Conservation (phyloP, 2,113 vertebrate species). For the Pseudorhombus dupliciocellatus region DNA sequence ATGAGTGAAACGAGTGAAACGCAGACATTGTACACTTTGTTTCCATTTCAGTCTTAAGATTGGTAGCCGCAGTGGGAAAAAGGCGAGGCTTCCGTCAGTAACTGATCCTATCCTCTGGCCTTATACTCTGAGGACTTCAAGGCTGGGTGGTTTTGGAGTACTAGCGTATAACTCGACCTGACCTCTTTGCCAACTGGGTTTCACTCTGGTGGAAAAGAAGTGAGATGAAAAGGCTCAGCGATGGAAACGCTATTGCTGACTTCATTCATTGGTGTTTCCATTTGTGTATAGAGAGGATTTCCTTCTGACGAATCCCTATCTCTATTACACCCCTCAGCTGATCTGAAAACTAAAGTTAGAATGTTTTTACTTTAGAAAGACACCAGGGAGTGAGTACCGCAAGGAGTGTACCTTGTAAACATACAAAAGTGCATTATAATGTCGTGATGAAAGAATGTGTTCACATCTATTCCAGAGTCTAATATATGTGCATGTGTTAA, state of each 20-base stretch:
- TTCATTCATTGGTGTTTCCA: background rate
- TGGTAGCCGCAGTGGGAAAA: constrained; percentile 1
- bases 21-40: constrained; percentile 2
- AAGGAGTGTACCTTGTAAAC: background rate
- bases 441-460: background rate
- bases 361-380: background rate
- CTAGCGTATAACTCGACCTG: background rate
- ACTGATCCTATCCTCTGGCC: constrained; percentile 19
- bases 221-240: background rate
- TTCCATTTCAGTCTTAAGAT: constrained; percentile 3
- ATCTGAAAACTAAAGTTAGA: background rate
- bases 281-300: background rate
- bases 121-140: constrained; percentile 1
- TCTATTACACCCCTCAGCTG: background rate
- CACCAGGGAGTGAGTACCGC: background rate
- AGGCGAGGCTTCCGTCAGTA: constrained; percentile 16
- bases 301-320: background rate
- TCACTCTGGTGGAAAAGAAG: background rate
- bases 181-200: background rate
- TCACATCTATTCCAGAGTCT: background rate
- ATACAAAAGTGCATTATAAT: background rate
- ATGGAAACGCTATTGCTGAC: background rate
- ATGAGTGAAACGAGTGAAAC: background rate
- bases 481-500: constrained; percentile 2
- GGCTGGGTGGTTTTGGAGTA: constrained; percentile 1